phyloP scores from a whole-genome alignment of 1,140 invertebrate species.

The Delia radicum region DNA sequence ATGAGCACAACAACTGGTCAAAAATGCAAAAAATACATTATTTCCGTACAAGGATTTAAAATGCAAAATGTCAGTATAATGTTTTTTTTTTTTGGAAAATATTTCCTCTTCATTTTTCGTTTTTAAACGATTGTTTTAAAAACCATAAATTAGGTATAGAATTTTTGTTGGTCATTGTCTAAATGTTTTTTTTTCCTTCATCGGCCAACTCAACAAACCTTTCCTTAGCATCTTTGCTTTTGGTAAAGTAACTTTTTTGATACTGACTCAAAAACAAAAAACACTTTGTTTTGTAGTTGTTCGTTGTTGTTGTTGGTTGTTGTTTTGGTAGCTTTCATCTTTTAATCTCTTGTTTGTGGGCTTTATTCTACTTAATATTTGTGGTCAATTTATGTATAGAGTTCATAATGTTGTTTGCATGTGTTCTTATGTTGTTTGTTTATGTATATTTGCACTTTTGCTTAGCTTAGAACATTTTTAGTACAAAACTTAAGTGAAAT shows the following conservation, averaged over 20 bases:
- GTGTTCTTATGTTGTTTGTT: background rate
- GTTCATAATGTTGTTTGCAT: background rate
- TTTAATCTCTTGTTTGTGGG: background rate
- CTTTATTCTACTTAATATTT: conserved; percentile 2
- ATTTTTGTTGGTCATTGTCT: background rate
- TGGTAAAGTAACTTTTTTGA: background rate
- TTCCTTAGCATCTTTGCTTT: background rate
- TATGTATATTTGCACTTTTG: background rate
- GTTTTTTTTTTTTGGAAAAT: background rate
- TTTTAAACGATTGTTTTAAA: background rate
- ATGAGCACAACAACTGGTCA: background rate
- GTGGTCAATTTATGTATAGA: background rate
- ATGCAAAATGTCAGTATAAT: background rate
- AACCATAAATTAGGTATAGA: background rate
- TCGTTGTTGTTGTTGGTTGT: background rate
- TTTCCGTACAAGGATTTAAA: background rate
- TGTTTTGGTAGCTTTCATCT: background rate
- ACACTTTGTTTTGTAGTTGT: background rate
- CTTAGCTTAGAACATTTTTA: background rate
- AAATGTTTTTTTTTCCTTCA: background rate
- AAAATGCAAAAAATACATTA: background rate
- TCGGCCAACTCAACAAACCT: background rate
- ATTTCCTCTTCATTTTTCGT: background rate
- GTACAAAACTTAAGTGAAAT: background rate
- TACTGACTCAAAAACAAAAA: too few relatives aligned